Base-by-base conservation (phyloP, 2,888 invertebrate genomes). In the Litoditis marina region DNA sequence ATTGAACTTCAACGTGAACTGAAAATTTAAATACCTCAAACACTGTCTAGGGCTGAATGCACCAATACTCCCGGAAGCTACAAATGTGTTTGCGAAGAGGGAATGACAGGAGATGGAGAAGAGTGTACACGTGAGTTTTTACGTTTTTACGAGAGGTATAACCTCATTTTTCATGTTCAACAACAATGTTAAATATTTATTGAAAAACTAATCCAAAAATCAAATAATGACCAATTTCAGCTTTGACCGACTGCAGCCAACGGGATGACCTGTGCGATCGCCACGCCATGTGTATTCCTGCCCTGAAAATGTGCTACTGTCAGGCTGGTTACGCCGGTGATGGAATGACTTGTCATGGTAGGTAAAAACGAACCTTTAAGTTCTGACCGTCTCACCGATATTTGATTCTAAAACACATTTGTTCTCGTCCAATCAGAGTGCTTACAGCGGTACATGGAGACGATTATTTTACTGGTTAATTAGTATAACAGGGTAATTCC, bases 311-410 rank as follows among this genome's bases (percentile, higher is more conserved):
- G 66, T 81, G 81, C 56, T 61, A 73, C 46, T 81, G 81, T 57
- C 63, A 71, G 44, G 65, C 73, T 7, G 81, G 81, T 42, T 81
- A 79, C 62, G 61, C 69, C 31, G 81, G 81, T 42, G 78, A 81
- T 52, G 81, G 81, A 47, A 64, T 77, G 50, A 71, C 70, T 34
- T 79, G 79, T 50, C 63, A 71, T 46, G 78, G 78, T 77, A 53
- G 30, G 56, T 19, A 16, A n/a, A n/a, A n/a, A n/a, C n/a, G n/a
- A 1, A 13, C 1, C 16, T 1, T 30, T 16, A 13, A 30, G 13
- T n/a, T n/a, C n/a, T n/a, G n/a, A n/a, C n/a, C n/a, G n/a, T n/a
- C n/a, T n/a, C n/a, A n/a, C n/a, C n/a, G n/a, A n/a, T n/a, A n/a
- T n/a, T n/a, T n/a, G n/a, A n/a, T n/a, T n/a, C n/a, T n/a, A n/a